These are phyloP conservation scores for Epinephelus fuscoguttatus DNA, from an alignment of 2,113 vertebrate genomes.

Conservation along the genomic window DNA sequence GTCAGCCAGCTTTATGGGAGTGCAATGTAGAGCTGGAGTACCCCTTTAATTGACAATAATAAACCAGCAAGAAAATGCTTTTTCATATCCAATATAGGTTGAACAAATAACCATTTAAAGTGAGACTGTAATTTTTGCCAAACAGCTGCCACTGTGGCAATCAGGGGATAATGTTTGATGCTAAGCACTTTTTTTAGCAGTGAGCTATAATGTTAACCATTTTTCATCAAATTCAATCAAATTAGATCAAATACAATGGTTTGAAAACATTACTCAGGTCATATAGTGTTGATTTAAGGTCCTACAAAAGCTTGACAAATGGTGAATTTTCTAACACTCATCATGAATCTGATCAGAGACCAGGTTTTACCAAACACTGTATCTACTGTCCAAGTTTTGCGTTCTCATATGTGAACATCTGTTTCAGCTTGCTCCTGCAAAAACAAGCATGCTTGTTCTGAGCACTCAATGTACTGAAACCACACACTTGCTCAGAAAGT, in stretches of 20 bases:
- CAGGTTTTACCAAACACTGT: slow-evolving; percentile 31
- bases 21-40: not conserved
- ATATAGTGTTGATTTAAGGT: not conserved
- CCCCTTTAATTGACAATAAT: not conserved
- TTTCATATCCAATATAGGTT: not conserved
- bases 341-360: slow-evolving; percentile 4
- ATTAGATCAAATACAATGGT: not conserved
- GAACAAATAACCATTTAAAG: not conserved
- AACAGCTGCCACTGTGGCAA: not conserved
- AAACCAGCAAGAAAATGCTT: not conserved
- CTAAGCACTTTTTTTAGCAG: not conserved
- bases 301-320: not conserved
- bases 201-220: not conserved
- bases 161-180: not conserved
- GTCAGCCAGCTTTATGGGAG: too few relatives aligned
- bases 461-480: slow-evolving; percentile 60
- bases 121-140: not conserved
- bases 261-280: not conserved
- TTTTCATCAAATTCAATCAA: not conserved
- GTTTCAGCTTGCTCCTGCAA: slow-evolving; percentile 73
- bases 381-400: slow-evolving; percentile 54
- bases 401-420: slow-evolving; percentile 70
- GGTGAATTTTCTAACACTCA: not conserved
- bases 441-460: slow-evolving; percentile 66
- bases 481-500: slow-evolving; percentile 49